Evolutionary conservation across 2,113 vertebrate genomes (phyloP), one percentile per base, ranked within the genome.

Genomic region (Cebidichthys violaceus): DNA sequence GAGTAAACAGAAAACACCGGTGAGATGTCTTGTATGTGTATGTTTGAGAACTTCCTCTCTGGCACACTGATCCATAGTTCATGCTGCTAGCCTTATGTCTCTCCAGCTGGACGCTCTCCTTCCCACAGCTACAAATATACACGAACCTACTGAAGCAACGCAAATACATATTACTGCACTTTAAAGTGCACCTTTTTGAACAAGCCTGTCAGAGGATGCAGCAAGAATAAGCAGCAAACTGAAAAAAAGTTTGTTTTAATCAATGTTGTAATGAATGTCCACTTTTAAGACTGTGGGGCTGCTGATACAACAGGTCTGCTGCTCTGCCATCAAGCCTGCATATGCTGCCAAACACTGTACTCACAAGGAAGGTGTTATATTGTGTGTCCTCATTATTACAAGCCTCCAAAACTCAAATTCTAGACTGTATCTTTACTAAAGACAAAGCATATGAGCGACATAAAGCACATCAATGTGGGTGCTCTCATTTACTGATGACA

Each of bases 1-100:
- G 39, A 75, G 43, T 70, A 65, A 83, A 88, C 82, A 90, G 37
- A 83, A 79, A 77, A 80, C 64, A 81, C 69, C 39, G 69, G 81
- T 79, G 79, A 81, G 75, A 86, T 84, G 24, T 86, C 84, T 75
- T 83, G 77, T 81, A 79, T 79, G 55, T 85, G 79, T 84, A 78
- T 67, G 85, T 85, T 90, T 83, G 74, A 90, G 87, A 90, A 91
- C 93, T 94, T 95, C 95, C 93, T 94, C 88, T 92, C 84, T 91
- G 92, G 91, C 91, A 89, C 81, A 83, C 14, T 61, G 81, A 81
- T 80, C 61, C 79, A 82, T 70, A 70, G 88, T 82, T 91, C 94
- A 92, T 70, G 93, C 94, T 95, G 94, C 50, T 92, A 71, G 91
- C 94, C 94, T 93, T 95, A 94, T 95, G 95, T 81, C 89, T 90